Evolutionary conservation across 2,797 vertebrate species (phyloP).

Genomic region (Scleropages formosus): DNA sequence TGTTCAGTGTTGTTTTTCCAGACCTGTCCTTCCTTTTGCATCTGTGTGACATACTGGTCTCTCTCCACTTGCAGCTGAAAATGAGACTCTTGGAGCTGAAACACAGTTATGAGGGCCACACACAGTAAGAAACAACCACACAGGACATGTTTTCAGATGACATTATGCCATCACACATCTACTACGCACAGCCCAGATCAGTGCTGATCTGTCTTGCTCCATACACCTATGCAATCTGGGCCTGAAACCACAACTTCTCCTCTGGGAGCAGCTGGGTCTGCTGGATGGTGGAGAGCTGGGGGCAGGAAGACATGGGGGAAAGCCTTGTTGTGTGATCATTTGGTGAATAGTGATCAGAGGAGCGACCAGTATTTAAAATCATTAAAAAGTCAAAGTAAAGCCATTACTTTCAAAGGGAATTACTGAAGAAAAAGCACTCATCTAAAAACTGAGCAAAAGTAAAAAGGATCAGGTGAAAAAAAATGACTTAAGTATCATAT

Average conservation of each 20-base stretch:
- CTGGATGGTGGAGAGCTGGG: slow-evolving; percentile 82
- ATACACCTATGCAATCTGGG: slow-evolving; percentile 75
- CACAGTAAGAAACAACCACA: slow-evolving; percentile 10
- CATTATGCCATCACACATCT: slow-evolving; percentile 1
- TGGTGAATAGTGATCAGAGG: no score
- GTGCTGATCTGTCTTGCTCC: no score
- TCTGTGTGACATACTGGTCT: slow-evolving; percentile 79
- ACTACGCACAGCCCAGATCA: not conserved
- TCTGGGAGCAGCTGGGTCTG: slow-evolving; percentile 81
- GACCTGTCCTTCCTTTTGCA: slow-evolving; percentile 79
- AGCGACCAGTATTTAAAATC: no score
- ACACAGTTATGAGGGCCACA: slow-evolving; percentile 12
- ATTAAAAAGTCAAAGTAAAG: no score
- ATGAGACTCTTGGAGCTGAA: slow-evolving; percentile 79
- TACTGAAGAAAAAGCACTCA: no score
- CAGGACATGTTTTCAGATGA: not conserved
- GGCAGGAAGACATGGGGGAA: not conserved
- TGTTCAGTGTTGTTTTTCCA: slow-evolving; percentile 90
- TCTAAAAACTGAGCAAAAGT: no score
- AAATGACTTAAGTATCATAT: no score
- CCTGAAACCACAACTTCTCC: slow-evolving; percentile 79
- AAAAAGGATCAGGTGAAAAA: no score
- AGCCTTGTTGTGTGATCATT: no score
- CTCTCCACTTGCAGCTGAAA: slow-evolving; percentile 80
- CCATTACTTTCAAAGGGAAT: no score